Evolutionary conservation across 2,888 invertebrate genomes (phyloP), one percentile per base, ranked within the genome.

Genomic region (Stenodema calcarata): DNA sequence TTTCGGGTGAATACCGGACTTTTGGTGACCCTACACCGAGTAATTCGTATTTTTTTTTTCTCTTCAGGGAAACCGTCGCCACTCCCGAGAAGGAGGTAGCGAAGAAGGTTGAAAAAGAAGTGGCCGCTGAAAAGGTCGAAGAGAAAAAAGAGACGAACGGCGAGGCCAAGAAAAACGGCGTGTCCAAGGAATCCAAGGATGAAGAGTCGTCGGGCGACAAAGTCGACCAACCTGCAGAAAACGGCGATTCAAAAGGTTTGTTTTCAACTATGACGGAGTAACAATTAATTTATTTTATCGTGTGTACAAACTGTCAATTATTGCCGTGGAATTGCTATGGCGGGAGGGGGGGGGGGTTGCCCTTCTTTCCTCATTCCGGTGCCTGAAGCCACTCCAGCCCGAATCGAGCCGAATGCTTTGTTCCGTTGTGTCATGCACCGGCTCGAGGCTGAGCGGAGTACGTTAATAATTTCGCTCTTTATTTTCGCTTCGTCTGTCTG

Each of bases 81-180:
- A 79, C 91, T 7, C 91, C 91, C 78, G 91, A 28, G 90, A 91
- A 91, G 92, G 92, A 90, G 0, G 91, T 90, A 14, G 93, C 93
- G 82, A 90, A 91, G 87, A 90, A 62, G 62, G 62, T 23, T 18
- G 62, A 62, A 27, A 62, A 91, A 69, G 90, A 88, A 86, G 75
- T 75, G 41, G 27, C 50, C 44, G 84, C 62, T 41, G 84, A 84
- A 44, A 84, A 84, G 54, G 42, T 44, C 18, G 91, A 90, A 89
- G 93, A 92, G 88, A 92, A 89, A 92, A 88, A 84, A 41, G 84
- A 73, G 27, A 62, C 82, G 41, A 69, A 81, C 47, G 87, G 82
- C 30, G 75, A 73, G 14, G 69, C 54, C 76, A 81, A 81, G 50
- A 87, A 87, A 42, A 92, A 92, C 86, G 92, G 92, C 88, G 88